A percentile compares a stretch with the other conserved stretches of the same genome.
Evolutionary conservation across 2,797 vertebrate genomes (phyloP).

Genomic region (Hypotaenidia philippensis): DNA sequence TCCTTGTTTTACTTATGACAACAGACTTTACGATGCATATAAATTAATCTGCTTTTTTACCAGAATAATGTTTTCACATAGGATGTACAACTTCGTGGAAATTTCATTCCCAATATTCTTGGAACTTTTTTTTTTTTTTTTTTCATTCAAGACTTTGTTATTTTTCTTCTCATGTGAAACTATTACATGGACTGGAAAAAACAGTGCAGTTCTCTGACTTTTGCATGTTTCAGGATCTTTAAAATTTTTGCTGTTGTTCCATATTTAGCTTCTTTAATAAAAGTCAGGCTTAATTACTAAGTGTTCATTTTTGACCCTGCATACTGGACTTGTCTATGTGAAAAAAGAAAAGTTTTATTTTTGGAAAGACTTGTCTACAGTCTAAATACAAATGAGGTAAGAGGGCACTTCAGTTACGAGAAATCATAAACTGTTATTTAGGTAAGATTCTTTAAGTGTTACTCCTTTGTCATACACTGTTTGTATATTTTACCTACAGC

Average conservation of each 20-base stretch:
- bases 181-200: not conserved
- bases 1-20: constrained; percentile 67
- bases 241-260: not conserved
- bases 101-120: not conserved
- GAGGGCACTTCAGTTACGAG: not conserved
- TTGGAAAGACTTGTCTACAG: not conserved
- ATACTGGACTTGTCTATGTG: not conserved
- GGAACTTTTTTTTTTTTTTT: not conserved
- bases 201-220: not conserved
- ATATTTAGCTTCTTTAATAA: not conserved
- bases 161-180: not conserved
- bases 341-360: not conserved
- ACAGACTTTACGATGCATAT: constrained; percentile 26
- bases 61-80: not conserved
- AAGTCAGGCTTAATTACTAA: not conserved
- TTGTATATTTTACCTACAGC: not conserved
- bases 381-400: not conserved
- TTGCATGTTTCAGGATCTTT: not conserved
- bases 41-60: not conserved
- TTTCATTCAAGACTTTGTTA: not conserved
- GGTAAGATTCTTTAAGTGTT: not conserved
- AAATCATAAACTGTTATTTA: not conserved
- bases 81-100: not conserved
- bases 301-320: not conserved
- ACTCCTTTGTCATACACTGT: not conserved